Base-by-base conservation (phyloP, 2,797 vertebrate genomes). In the Diplodus puntazzo region DNA sequence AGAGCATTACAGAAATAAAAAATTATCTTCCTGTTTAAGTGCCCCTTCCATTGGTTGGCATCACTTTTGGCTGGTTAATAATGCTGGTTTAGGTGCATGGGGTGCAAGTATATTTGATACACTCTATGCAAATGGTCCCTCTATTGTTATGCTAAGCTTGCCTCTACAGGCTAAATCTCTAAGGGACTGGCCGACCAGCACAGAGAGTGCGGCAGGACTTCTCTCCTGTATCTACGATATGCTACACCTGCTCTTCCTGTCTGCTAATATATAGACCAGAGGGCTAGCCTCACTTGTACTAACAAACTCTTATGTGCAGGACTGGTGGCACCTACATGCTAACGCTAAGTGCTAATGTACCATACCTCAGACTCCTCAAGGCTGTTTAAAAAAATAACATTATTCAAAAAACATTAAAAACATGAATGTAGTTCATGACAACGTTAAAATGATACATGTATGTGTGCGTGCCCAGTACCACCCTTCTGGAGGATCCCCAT, bases 321-420 rank as follows among this genome's bases (percentile, higher is more conserved):
- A 89, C 87, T 85, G 81, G 79, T 82, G 89, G 92, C 85, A 89
- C 88, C 94, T 95, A 94, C 82, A 92, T 89, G 90, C 95, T 96
- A 96, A 89, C 80, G 69, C 95, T 96, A 96, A 95, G 95, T 95
- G 96, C 95, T 96, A 95, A 94, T 91, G 94, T 95, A 95, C 92
- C 92, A 93, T 92, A 92, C 85, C 87, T 92, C 90, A 68, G 86
- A 86, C 88, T 88, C 88, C 68, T 91, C 91, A 92, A 95, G 87
- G 88, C 91, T 75, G 84, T 91, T 92, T 72, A 79, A 87, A 93
- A 82, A 90, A 87, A 90, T 68, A 92, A 87, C 79, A 84, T 86
- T 78, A 88, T 88, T 88, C 58, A 80, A 82, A 90, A 39, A 88
- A 90, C 73, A 88, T 86, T 77, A 83, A 89, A 92, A 93, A 92